These are phyloP conservation scores for Hirtodrosophila alboralis DNA, from an alignment of 2,888 invertebrate genomes.

Conservation along the genomic window DNA sequence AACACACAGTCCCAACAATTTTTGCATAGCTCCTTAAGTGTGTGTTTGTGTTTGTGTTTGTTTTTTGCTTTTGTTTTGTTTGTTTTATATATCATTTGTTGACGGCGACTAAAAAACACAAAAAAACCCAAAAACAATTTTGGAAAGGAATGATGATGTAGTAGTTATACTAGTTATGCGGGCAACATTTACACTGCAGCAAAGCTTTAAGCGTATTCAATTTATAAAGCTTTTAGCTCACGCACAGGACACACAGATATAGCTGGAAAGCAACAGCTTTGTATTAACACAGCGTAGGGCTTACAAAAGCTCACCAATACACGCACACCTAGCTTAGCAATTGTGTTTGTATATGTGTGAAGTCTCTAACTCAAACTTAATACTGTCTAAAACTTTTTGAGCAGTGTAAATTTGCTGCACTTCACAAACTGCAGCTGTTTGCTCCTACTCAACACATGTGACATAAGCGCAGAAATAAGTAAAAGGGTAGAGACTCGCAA, in stretches of 20 bases:
- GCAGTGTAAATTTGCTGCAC: constrained; percentile 53
- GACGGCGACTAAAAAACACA: constrained; percentile 33
- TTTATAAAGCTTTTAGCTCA: neutral
- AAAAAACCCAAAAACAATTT: no score
- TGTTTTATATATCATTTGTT: constrained; percentile 23
- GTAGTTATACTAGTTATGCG: constrained; percentile 54
- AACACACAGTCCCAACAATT: constrained; percentile 18
- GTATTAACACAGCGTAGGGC: no score
- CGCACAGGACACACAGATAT: no score
- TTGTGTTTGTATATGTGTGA: neutral
- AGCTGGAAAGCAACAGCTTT: no score
- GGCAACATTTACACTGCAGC: constrained; percentile 42
- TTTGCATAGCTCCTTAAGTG: constrained; percentile 3
- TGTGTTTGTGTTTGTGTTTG: constrained; percentile 13
- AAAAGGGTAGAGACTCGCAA: constrained; percentile 6
- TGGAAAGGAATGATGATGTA: constrained; percentile 37
- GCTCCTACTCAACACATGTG: constrained; percentile 30
- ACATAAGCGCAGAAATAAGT: constrained; percentile 47
- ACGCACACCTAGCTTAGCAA: no score
- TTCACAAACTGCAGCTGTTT: constrained; percentile 33
- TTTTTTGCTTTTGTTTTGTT: constrained; percentile 22
- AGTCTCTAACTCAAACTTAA: neutral
- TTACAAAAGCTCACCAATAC: no score
- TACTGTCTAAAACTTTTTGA: constrained; percentile 7
- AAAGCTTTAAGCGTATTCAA: neutral